Conservation (phyloP, 1,140 invertebrate species). For the Psix sp. region DNA sequence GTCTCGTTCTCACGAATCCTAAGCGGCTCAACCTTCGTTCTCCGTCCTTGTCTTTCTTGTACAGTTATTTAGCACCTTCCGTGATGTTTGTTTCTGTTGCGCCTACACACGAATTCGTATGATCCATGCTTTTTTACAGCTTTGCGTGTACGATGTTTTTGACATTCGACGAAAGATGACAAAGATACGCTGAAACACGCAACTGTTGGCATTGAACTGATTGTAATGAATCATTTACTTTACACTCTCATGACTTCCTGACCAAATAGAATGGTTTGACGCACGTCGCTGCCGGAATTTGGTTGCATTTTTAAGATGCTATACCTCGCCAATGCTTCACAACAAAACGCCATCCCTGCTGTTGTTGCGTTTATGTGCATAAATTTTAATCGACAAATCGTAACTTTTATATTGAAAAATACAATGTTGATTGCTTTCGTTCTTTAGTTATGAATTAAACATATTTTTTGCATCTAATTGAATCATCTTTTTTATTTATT, state of each 20-base stretch:
- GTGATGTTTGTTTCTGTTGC: background rate
- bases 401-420: slow-evolving; percentile 28
- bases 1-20: background rate
- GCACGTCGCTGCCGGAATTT: too few species aligned
- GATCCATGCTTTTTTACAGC: slow-evolving; percentile 48
- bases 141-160: slow-evolving; percentile 55
- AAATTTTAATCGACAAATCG: background rate
- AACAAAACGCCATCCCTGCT: slow-evolving; percentile 12
- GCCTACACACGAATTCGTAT: slow-evolving; percentile 16
- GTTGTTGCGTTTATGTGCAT: slow-evolving; percentile 4
- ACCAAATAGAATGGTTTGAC: too few species aligned
- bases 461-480: slow-evolving; percentile 18
- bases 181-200: slow-evolving; percentile 48
- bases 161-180: slow-evolving; percentile 48
- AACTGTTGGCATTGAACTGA: slow-evolving; percentile 49
- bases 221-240: too few species aligned
- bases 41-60: background rate
- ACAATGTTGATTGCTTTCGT: slow-evolving; percentile 23
- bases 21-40: background rate
- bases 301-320: too few species aligned
- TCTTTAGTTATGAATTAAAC: slow-evolving; percentile 12
- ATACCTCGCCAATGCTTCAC: too few species aligned
- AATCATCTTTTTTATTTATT: slow-evolving; percentile 15
- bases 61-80: slow-evolving; percentile 2
- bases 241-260: too few species aligned